These are phyloP conservation scores for Pseudomyrmex dendroicus DNA, from an alignment of 1,140 invertebrate genomes.

Conservation along the genomic window DNA sequence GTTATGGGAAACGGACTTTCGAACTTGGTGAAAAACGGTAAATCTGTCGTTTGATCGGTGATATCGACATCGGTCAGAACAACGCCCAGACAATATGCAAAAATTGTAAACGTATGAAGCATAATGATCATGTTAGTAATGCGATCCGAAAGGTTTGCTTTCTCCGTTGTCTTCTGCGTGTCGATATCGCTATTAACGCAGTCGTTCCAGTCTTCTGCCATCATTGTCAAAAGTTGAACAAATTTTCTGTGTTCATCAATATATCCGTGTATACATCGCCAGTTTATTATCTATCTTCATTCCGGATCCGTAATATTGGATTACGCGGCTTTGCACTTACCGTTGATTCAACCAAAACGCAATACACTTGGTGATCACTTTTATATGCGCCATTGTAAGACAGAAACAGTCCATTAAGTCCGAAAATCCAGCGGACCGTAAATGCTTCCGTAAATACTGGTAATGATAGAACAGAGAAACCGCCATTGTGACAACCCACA, in stretches of 20 bases:
- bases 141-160: not conserved
- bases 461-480: not conserved
- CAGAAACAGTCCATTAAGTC: conserved; percentile 25
- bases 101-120: not conserved
- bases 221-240: conserved; percentile 1
- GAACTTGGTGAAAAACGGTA: not conserved
- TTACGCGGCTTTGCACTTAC: conserved; percentile 5
- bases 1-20: not conserved
- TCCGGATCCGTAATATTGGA: not conserved
- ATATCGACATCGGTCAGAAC: not conserved
- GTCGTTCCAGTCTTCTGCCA: not conserved
- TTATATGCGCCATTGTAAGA: not conserved
- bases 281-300: too few species aligned
- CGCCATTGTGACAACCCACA: conserved; percentile 11
- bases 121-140: not conserved
- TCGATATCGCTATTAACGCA: not conserved
- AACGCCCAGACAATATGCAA: not conserved
- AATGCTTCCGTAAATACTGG: conserved; percentile 15
- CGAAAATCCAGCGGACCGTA: not conserved
- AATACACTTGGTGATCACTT: conserved; percentile 26
- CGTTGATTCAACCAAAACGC: conserved; percentile 35
- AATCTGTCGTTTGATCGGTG: not conserved
- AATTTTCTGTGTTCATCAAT: conserved; percentile 10
- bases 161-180: not conserved
- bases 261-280: too few species aligned